These are phyloP conservation scores for Paraplagusia blochii DNA, from an alignment of 2,113 vertebrate species.

Conservation along the genomic window DNA sequence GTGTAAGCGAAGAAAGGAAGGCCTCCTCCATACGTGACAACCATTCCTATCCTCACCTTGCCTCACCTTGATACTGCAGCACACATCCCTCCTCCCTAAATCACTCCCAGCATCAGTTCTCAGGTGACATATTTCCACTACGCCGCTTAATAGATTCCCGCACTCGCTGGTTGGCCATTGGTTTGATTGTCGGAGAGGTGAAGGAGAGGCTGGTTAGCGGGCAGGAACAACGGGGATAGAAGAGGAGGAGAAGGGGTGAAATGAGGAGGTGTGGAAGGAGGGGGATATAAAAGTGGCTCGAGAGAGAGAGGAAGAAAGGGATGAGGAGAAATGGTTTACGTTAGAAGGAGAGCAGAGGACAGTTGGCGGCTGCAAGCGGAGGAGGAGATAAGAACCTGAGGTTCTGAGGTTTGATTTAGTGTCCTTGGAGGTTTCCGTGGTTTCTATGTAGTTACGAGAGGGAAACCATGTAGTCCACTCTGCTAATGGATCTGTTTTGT, in stretches of 20 bases:
- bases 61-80: slow-evolving; percentile 72
- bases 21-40: slow-evolving; percentile 67
- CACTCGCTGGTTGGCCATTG: slow-evolving; percentile 35
- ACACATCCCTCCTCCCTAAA: slow-evolving; percentile 42
- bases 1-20: slow-evolving; percentile 34
- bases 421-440: background rate
- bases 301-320: slow-evolving; percentile 11
- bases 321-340: slow-evolving; percentile 6
- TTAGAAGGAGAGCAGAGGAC: slow-evolving; percentile 2
- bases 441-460: background rate
- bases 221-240: background rate
- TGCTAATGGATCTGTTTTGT: background rate
- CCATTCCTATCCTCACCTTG: slow-evolving; percentile 77
- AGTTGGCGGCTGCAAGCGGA: background rate
- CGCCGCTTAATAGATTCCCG: slow-evolving; percentile 42
- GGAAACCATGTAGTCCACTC: background rate
- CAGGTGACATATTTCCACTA: slow-evolving; percentile 54
- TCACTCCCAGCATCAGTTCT: slow-evolving; percentile 44
- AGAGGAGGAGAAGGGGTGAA: slow-evolving; percentile 2
- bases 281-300: background rate
- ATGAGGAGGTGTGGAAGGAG: slow-evolving; percentile 5
- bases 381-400: background rate
- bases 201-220: slow-evolving; percentile 22
- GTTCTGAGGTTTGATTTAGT: background rate
- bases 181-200: slow-evolving; percentile 48